Percentiles rank a stretch among this genome's conserved stretches.
These are phyloP conservation scores for Plutomurus gul DNA, from an alignment of 1,140 invertebrate genomes.

Conservation along the genomic window DNA sequence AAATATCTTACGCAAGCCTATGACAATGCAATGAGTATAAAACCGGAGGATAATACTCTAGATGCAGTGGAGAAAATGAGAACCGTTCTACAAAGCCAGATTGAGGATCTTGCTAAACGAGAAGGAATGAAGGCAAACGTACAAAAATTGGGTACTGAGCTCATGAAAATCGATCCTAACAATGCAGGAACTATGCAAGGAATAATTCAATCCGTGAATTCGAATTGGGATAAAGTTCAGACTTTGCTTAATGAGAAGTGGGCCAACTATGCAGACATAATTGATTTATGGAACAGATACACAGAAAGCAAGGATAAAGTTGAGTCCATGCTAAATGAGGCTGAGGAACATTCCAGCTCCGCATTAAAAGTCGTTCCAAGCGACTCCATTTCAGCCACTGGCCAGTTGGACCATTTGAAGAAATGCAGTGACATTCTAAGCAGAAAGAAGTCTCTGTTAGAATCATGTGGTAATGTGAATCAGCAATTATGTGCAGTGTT, in stretches of 20 bases:
- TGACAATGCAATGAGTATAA: constrained; percentile 50
- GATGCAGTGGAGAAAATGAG: constrained; percentile 66
- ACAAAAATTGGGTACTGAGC: constrained; percentile 70
- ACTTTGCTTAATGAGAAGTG: constrained; percentile 72
- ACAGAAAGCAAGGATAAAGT: constrained; percentile 71
- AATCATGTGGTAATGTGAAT: constrained; percentile 60
- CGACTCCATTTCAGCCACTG: constrained; percentile 62
- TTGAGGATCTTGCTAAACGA: constrained; percentile 62
- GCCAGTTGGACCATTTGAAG: constrained; percentile 72
- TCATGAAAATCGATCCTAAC: constrained; percentile 79
- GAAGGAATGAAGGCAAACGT: constrained; percentile 65
- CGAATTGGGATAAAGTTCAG: constrained; percentile 77
- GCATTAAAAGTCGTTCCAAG: constrained; percentile 54
- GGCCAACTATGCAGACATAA: background rate
- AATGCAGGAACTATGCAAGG: constrained; percentile 78
- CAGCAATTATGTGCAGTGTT: constrained; percentile 53
- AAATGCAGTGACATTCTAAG: constrained; percentile 74
- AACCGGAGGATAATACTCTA: constrained; percentile 55
- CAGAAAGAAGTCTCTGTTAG: constrained; percentile 72
- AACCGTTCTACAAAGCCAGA: constrained; percentile 55
- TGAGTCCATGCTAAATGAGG: constrained; percentile 69
- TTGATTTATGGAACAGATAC: constrained; percentile 66
- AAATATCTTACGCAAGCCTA: constrained; percentile 33
- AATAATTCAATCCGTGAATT: constrained; percentile 72
- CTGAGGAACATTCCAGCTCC: constrained; percentile 65